Base-by-base conservation (phyloP, 2,797 vertebrate species). In the Sebastes umbrosus region DNA sequence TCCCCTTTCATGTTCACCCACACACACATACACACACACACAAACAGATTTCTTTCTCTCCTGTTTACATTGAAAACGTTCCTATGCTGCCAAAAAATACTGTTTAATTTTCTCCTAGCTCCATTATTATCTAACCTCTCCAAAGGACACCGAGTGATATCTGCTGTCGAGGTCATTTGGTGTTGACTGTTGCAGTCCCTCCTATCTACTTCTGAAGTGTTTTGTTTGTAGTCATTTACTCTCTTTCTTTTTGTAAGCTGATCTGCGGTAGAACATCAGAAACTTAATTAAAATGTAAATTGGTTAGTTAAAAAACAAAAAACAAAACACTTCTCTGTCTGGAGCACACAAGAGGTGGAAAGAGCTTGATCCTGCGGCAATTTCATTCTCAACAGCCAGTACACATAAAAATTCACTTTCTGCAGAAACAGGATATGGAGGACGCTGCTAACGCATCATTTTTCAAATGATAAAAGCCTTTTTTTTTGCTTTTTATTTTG, bases 281-380 rank as follows among this genome's bases (percentile, higher is more conserved):
- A 68, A 82, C 84, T 65, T 83, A 87, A 90, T 90, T 87, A 90
- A 86, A 90, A 91, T 93, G 80, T 75, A 89, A 90, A 90, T 90
- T 78, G 74, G 72, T 79, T 88, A 12, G 82, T 74, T 77, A 75
- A 82, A 84, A 89, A 82, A 71, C 57, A 77, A 71, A 67, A 73
- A 2, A 71, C 3, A 20, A 20, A 74, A 72, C 31, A 24, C 67
- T 73, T 43, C 25, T 77, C 46, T 64, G 75, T 67, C 46, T 73
- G 54, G 32, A 70, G 76, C 73, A 76, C 54, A 29, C 46, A 22
- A 43, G 69, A 73, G 50, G 65, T 72, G 62, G 69, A 36, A 60
- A 60, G 58, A 79, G 75, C 31, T 24, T 34, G 39, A 75, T 75
- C 69, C 60, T 58, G 18, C 4, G 3, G 60, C 75, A 79, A 29